Conservation (phyloP, 2,797 vertebrate species). For the Potorous gilbertii region DNA sequence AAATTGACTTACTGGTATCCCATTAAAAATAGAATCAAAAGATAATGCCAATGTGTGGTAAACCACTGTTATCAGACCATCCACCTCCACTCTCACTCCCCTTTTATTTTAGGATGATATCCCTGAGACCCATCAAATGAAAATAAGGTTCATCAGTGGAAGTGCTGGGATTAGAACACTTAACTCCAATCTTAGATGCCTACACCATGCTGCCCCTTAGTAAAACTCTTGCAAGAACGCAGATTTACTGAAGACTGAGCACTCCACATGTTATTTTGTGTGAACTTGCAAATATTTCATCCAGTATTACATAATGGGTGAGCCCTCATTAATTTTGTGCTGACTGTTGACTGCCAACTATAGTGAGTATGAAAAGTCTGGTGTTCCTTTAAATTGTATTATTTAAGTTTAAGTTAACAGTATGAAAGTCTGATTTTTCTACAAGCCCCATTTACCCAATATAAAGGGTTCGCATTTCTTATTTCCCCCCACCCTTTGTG, state of each 20-base stretch:
- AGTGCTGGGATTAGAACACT: background rate
- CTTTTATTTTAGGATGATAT: background rate
- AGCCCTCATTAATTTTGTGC: conserved; percentile 14
- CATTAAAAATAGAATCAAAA: background rate
- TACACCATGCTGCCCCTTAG: background rate
- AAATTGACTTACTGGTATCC: background rate
- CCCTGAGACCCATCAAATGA: background rate
- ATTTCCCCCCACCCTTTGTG: conserved; percentile 70
- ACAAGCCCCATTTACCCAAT: conserved; percentile 60
- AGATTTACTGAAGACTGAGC: background rate
- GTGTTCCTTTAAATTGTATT: conserved; percentile 73
- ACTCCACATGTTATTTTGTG: background rate
- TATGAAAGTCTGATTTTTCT: conserved; percentile 64
- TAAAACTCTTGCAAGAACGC: background rate
- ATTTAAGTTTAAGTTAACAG: conserved; percentile 33
- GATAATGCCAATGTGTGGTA: background rate
- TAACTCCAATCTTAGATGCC: background rate
- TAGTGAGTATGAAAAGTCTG: conserved; percentile 54
- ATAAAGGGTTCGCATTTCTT: conserved; percentile 55
- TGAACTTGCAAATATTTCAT: background rate
- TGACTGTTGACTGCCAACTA: conserved; percentile 23
- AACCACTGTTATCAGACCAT: background rate
- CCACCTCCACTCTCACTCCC: background rate
- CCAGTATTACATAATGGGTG: background rate
- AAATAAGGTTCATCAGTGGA: background rate